Evolutionary conservation across 2,888 invertebrate species (phyloP).

Genomic region (Tineola bisselliella): DNA sequence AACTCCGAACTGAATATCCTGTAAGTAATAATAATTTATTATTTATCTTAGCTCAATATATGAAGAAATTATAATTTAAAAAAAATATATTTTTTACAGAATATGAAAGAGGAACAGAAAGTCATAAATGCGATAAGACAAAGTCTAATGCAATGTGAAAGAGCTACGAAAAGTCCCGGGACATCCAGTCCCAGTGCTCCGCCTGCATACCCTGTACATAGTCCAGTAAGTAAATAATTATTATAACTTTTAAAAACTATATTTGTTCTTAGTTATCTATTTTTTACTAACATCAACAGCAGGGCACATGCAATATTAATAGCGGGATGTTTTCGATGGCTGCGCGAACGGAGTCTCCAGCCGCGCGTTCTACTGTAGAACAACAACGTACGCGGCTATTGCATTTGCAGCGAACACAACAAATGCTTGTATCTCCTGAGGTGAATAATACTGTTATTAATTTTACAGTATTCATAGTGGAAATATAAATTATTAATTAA

Average conservation of each 20-base stretch:
- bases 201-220: slow-evolving; percentile 68
- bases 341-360: slow-evolving; percentile 25
- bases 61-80: too few species aligned
- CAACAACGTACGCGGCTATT: slow-evolving; percentile 74
- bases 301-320: slow-evolving; percentile 27
- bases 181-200: slow-evolving; percentile 64
- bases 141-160: slow-evolving; percentile 88
- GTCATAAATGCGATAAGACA: slow-evolving; percentile 91
- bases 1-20: slow-evolving; percentile 21
- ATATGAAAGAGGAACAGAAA: slow-evolving; percentile 74
- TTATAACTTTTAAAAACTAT: neutral
- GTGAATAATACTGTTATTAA: slow-evolving; percentile 21
- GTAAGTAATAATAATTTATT: neutral
- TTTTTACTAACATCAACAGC: slow-evolving; percentile 2
- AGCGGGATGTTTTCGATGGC: slow-evolving; percentile 23
- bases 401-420: slow-evolving; percentile 83
- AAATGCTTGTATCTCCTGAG: slow-evolving; percentile 75
- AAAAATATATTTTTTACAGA: too few species aligned
- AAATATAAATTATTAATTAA: too few species aligned
- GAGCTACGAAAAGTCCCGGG: slow-evolving; percentile 70
- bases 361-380: slow-evolving; percentile 63
- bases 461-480: too few species aligned
- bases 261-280: neutral
- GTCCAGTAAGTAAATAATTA: slow-evolving; percentile 47
- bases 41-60: neutral